Base-by-base conservation (phyloP, 2,113 vertebrate genomes). In the Callochromis pleurospilus region DNA sequence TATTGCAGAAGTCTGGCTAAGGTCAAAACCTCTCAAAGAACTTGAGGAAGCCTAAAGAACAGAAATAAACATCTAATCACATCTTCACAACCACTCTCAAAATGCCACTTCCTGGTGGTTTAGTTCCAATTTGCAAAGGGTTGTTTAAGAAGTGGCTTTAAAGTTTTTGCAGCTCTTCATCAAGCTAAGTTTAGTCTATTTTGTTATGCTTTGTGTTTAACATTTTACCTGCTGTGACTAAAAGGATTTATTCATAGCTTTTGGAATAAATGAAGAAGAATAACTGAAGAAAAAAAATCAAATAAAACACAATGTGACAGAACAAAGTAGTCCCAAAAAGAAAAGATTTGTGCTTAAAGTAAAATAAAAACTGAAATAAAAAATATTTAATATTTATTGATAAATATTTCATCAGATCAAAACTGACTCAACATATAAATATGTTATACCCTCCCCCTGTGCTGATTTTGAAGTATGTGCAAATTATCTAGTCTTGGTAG, bases 361-460 rank as follows among this genome's bases (percentile, higher is more conserved):
- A 21, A 65, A 36, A 62, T 62, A 62, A 62, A 0, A 62, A 62
- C 15, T 33, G 9, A 62, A 62, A 62, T 62, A 19, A 62, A 62
- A 62, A 36, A 7, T 0, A 38, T 65, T 65, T n/a, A 3, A 38
- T 65, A 65, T 1, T 38, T 65, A 65, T 38, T 40, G 19, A 68
- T 68, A 68, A 68, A 68, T 21, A 68, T 68, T 68, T 2, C 19
- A 68, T 38, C 33, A 68, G 33, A 33, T 68, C 33, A 68, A 68
- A 68, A 38, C 60, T 68, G 60, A 65, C 33, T 38, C 19, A 65
- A 65, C 1, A 40, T 38, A 68, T 14, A 38, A 5, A 65, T 65
- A 68, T 68, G 36, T 40, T 42, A n/a, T 40, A 70, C 0, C 7
- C 36, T 21, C 0, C n/a, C 36, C 36, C 19, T 24, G 12, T 70